Base-by-base conservation (phyloP, 2,113 vertebrate species). In the Andinoacara biseriatus region DNA sequence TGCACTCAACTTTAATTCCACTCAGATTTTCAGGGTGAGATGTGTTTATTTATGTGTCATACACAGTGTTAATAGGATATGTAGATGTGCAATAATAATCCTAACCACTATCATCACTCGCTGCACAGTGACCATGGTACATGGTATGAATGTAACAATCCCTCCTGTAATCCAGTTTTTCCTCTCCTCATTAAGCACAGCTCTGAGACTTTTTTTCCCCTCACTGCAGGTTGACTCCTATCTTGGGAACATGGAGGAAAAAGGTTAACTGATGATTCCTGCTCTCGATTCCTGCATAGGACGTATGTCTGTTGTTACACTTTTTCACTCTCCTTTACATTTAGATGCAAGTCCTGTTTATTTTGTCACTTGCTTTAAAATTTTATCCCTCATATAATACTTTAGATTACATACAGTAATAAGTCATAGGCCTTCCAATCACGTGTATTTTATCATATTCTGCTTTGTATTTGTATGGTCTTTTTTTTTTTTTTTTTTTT, bases 221-320 rank as follows among this genome's bases (percentile, higher is more conserved):
- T 86, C 62, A 0, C 60, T 31, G 49, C 96, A 98, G 96, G 97
- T 96, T 84, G 86, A 94, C 92, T 93, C 93, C 94, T 95, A 90
- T 94, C 93, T 89, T 54, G 95, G 97, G 96, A 96, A 96, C 96
- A 94, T 90, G 93, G 93, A 93, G 88, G 89, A 82, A 86, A 86
- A 84, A 90, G 24, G 76, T 74, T 82, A 80, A 82, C 82, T 69
- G 82, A 87, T 86, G 91, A 89, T 94, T 93, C 93, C 91, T 95
- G 95, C 96, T 95, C 93, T 95, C 90, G 91, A 89, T 93, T 92
- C 94, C 94, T 94, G 88, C 92, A 94, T 57, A 97, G 96, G 97
- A 97, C 97, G 96, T 95, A 92, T 91, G 92, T 95, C 95, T 91
- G 93, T 94, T 94, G 94, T 93, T 94, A 96, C 96, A 94, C 92